Percentiles rank a stretch among this genome's conserved stretches.
phyloP scores from a whole-genome alignment of 2,113 vertebrate species.

The Pantherophis guttatus region DNA sequence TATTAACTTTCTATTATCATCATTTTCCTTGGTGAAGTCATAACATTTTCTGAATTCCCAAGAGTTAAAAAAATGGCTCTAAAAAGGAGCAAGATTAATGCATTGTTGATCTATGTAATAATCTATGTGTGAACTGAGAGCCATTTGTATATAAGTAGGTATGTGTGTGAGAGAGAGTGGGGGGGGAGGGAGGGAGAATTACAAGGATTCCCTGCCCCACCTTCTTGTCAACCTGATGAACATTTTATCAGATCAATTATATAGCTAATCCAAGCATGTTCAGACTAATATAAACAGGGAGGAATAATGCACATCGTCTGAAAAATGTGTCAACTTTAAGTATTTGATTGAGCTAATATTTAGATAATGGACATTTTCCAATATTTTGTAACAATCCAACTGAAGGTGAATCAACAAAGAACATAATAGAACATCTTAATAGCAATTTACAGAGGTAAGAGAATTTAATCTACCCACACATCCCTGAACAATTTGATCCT shows the following conservation, averaged over 20 bases:
- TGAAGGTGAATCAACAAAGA: background rate
- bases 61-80: background rate
- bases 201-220: background rate
- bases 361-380: background rate
- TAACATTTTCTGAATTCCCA: background rate
- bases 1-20: background rate
- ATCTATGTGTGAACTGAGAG: background rate
- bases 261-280: background rate
- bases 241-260: background rate
- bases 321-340: background rate
- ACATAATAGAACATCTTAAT: background rate
- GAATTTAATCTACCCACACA: background rate
- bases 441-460: background rate
- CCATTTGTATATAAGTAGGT: background rate
- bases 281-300: background rate
- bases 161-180: background rate
- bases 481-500: background rate
- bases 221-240: background rate
- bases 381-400: background rate
- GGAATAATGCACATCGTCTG: background rate
- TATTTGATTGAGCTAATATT: background rate
- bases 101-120: background rate
- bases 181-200: background rate
- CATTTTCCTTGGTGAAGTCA: background rate
- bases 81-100: background rate